Percentiles rank a stretch among this genome's conserved stretches.
phyloP scores from a whole-genome alignment of 2,888 invertebrate genomes.

The Nomada flava region DNA sequence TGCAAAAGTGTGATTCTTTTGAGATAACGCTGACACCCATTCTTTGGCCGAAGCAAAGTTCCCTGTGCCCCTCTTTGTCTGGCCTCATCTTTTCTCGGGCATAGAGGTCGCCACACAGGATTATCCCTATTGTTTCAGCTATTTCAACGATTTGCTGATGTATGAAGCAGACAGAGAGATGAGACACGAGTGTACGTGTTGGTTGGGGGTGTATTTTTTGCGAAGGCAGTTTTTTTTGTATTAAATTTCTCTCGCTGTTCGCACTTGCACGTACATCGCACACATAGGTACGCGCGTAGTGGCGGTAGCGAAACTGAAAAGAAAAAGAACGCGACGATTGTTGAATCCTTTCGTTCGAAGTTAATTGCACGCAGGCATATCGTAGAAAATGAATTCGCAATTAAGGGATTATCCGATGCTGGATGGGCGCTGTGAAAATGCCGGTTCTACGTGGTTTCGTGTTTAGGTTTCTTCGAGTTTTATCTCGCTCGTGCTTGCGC shows the following conservation, averaged over 20 bases:
- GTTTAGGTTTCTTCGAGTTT: constrained; percentile 3
- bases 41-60: constrained; percentile 13
- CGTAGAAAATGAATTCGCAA: constrained; percentile 6
- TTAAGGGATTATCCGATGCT: background rate
- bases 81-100: constrained; percentile 33
- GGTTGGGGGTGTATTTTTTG: constrained; percentile 2
- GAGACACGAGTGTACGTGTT: constrained; percentile 9
- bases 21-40: constrained; percentile 41
- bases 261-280: too few species aligned
- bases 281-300: too few species aligned
- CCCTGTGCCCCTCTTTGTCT: constrained; percentile 15
- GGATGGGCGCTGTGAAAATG: background rate
- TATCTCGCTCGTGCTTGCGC: background rate
- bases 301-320: too few species aligned
- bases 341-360: background rate
- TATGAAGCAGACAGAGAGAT: constrained; percentile 30
- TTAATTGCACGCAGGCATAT: background rate
- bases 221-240: background rate
- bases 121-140: constrained; percentile 47
- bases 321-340: background rate
- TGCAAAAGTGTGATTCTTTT: constrained; percentile 47
- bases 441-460: background rate
- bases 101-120: constrained; percentile 39
- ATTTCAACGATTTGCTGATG: constrained; percentile 46
- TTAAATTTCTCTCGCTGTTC: constrained; percentile 4